Evolutionary conservation across 2,113 vertebrate genomes (phyloP).

Genomic region (Rhagologus leucostigma): DNA sequence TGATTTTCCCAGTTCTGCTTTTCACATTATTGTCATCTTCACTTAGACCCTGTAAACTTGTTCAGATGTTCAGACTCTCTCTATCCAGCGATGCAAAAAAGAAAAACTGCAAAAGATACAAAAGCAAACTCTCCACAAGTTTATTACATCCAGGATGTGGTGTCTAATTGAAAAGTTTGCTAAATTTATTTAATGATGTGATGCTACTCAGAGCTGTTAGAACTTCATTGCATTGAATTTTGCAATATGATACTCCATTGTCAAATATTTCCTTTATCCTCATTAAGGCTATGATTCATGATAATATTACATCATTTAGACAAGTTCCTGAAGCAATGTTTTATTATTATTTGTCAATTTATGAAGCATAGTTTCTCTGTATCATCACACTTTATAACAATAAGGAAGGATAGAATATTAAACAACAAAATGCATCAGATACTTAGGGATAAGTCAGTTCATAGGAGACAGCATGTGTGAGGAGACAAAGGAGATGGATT

Average conservation of each 20-base stretch:
- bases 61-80: background rate
- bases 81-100: background rate
- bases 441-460: background rate
- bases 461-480: background rate
- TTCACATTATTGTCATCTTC: background rate
- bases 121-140: background rate
- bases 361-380: conserved; percentile 28
- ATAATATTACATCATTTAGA: conserved; percentile 46
- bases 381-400: background rate
- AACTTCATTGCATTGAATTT: conserved; percentile 41
- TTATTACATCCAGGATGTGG: background rate
- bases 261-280: conserved; percentile 44
- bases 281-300: conserved; percentile 57
- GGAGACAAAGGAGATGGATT: background rate
- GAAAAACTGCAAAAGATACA: background rate
- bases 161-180: conserved; percentile 40
- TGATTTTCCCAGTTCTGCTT: background rate
- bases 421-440: background rate
- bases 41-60: background rate
- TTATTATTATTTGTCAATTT: conserved; percentile 66
- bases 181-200: conserved; percentile 24
- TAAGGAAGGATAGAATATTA: conserved; percentile 16
- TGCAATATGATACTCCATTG: conserved; percentile 15
- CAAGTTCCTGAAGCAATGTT: conserved; percentile 52
- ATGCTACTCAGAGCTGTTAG: background rate